phyloP scores from a whole-genome alignment of 1,140 invertebrate species.

The Plutomurus gul region DNA sequence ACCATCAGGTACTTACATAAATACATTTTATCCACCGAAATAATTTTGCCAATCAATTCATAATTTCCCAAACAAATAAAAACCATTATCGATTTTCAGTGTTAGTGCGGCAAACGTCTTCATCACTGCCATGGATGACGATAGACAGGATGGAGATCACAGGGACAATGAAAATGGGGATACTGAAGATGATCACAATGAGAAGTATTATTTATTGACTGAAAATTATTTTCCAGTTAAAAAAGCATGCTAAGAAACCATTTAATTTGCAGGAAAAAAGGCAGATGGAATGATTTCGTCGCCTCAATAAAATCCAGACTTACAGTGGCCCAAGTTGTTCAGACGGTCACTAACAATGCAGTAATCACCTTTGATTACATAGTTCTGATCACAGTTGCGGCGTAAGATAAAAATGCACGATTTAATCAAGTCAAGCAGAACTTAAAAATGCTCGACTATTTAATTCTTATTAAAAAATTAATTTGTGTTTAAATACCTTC shows the following conservation, averaged over 20 bases:
- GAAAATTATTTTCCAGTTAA: neutral
- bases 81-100: neutral
- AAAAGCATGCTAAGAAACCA: neutral
- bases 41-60: neutral
- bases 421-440: too few relatives aligned
- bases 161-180: neutral
- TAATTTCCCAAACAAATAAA: neutral
- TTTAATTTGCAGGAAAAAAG: conserved; percentile 48
- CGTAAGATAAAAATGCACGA: conserved; percentile 63
- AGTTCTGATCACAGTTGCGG: conserved; percentile 75
- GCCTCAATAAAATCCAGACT: conserved; percentile 75
- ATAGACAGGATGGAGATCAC: neutral
- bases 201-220: neutral
- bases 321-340: conserved; percentile 83
- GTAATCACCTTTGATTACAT: conserved; percentile 82
- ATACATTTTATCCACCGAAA: neutral
- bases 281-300: conserved; percentile 70
- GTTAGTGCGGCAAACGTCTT: conserved; percentile 9
- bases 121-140: neutral
- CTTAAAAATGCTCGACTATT: neutral
- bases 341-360: conserved; percentile 75
- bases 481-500: neutral
- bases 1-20: conserved; percentile 26
- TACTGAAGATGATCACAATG: neutral
- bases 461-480: neutral